Evolutionary conservation across 2,888 invertebrate genomes (phyloP), one percentile per base, ranked within the genome.

Genomic region (Ochropleura plecta): DNA sequence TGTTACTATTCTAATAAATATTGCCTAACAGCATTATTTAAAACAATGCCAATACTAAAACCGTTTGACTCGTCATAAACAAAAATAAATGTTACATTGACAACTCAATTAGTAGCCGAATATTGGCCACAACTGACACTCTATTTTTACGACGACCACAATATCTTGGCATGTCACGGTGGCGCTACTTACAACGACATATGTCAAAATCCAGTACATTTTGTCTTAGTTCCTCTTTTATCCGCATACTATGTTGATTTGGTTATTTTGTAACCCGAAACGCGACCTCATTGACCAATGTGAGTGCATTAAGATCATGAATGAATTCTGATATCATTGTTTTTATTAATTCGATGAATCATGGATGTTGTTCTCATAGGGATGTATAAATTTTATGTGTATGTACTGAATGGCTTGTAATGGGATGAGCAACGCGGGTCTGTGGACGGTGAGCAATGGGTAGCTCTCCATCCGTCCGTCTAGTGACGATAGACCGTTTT

Each of bases 81-180:
- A 59, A 77, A 85, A 85, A 85, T 82, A 85, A 63, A 59, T 16
- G 12, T 85, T 46, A 69, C 71, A 85, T 81, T 82, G 83, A 77
- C 81, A 57, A 59, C 30, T 73, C 68, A 74, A 66, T 65, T 80
- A 70, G 5, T 18, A 12, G 9, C n/a, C 6, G 7, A 64, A 46
- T 84, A 73, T 77, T 71, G 78, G 83, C 78, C 66, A 55, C 81
- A 66, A 60, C 53, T 40, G 30, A 66, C 57, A 55, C 20, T 69
- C 69, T 85, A 82, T 85, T 82, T 77, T 69, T 85, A 76, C 20
- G 12, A 30, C 14, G 42, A 18, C 83, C 73, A 79, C 44, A 53
- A n/a, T 49, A 46, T 55, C 84, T 81, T 80, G 84, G 84, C 84
- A 80, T 49, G n/a, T 40, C 46, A 72, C n/a, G 30, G 59, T 40